Conservation (phyloP, 2,888 invertebrate species). For the Ennomos erosarius region DNA sequence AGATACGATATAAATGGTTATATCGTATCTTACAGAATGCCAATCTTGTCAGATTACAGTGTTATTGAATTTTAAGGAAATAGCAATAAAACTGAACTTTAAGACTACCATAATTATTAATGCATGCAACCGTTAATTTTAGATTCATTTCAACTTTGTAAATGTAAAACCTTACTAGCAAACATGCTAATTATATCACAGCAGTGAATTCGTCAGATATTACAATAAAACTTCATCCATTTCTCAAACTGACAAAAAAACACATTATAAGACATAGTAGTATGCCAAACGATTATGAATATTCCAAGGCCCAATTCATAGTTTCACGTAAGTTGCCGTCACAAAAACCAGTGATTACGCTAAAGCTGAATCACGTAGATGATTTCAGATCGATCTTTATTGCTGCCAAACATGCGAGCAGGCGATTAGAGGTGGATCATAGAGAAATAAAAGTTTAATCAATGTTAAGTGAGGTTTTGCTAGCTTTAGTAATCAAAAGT, state of each 20-base stretch:
- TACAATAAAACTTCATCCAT: not conserved
- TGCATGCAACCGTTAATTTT: no score
- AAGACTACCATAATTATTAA: no score
- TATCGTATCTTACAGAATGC: no score
- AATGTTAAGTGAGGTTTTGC: constrained; percentile 32
- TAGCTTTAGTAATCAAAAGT: not conserved
- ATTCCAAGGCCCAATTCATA: constrained; percentile 13
- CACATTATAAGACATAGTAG: not conserved
- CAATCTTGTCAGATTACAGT: no score
- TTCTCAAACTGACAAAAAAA: constrained; percentile 2
- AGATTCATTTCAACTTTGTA: no score
- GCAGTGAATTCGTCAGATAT: not conserved
- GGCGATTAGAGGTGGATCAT: constrained; percentile 34
- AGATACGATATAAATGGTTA: no score
- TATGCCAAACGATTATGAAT: constrained; percentile 8
- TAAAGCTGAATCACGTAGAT: constrained; percentile 34
- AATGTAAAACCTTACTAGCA: no score
- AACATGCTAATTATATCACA: no score
- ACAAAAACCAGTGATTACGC: constrained; percentile 31
- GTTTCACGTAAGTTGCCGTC: constrained; percentile 8
- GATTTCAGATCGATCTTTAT: constrained; percentile 36
- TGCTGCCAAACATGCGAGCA: constrained; percentile 36
- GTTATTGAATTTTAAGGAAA: no score
- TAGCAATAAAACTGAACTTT: no score
- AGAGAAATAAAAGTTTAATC: constrained; percentile 35